Evolutionary conservation across 2,113 vertebrate genomes (phyloP), one percentile per base, ranked within the genome.

Genomic region (Neolamprologus cancellatus): DNA sequence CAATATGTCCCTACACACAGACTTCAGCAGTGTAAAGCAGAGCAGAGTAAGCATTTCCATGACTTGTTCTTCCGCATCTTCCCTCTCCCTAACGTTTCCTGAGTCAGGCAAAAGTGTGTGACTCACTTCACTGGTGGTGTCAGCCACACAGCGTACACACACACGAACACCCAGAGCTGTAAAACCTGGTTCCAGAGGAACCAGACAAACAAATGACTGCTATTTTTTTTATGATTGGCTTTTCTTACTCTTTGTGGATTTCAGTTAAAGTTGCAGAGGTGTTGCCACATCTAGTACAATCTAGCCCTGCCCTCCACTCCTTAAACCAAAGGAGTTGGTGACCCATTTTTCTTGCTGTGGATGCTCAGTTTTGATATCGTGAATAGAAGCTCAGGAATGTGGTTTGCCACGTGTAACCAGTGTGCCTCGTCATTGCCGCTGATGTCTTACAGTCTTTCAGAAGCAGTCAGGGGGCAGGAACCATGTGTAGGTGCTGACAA

Each of bases 351-450:
- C 57, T 76, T 17, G 36, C 57, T n/a, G 15, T 28, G 1, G 79
- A 78, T 54, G 78, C 44, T 84, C 39, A 15, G 69, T 59, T n/a
- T 78, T n/a, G 20, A 8, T 13, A 4, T 9, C 28, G 10, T 46
- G 84, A 88, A 78, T 3, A 57, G 34, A 50, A 79, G 8, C 54
- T 80, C 6, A 55, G 87, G 93, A 94, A 94, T 94, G 94, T 61
- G 81, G 79, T 91, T 76, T 5, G 17, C 66, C 90, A 9, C 8
- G 91, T 84, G 28, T 6, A 91, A 93, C 92, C 87, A 64, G 88
- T 79, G 57, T 6, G 54, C 83, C 20, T 48, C 10, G 8, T 85
- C 66, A 44, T 9, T 39, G 78, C 74, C 39, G 18, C 5, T 10
- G 18, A 74, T 6, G 6, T 41, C 23, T 41, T 4, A 7, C 48